Conservation (phyloP, 2,888 invertebrate species). For the Sthenelais limicola region DNA sequence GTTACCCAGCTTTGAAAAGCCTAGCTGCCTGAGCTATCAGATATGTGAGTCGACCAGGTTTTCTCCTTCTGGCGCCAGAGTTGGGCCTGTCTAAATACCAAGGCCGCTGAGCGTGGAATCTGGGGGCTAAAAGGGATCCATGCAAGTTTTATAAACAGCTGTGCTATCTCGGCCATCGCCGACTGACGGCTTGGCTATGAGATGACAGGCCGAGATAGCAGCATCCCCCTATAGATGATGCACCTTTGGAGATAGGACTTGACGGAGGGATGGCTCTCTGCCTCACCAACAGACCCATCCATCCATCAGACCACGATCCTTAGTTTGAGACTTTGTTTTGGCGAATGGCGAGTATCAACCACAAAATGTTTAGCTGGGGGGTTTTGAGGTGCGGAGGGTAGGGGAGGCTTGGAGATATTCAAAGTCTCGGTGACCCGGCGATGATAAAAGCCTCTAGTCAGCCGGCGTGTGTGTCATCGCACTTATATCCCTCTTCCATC, state of each 20-base stretch:
- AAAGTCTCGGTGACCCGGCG: constrained; percentile 3
- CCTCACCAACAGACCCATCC: neutral
- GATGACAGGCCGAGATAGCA: constrained; percentile 31
- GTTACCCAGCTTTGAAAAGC: no score
- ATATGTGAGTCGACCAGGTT: no score
- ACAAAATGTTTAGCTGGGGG: neutral
- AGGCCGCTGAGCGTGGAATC: neutral
- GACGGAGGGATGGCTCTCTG: neutral
- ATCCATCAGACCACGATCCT: neutral
- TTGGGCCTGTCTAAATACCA: neutral
- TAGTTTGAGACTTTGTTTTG: constrained; percentile 24
- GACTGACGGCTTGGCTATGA: constrained; percentile 1
- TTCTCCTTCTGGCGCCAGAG: no score
- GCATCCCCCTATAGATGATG: constrained; percentile 12
- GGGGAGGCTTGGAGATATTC: constrained; percentile 16
- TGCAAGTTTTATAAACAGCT: constrained; percentile 7
- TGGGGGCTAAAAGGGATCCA: neutral
- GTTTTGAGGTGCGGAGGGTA: neutral
- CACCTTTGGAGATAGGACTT: constrained; percentile 1
- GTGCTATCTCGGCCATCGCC: constrained; percentile 29
- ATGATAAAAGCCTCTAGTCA: constrained; percentile 33
- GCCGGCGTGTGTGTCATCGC: constrained; percentile 14
- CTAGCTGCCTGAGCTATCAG: no score
- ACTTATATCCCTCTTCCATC: neutral
- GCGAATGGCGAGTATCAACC: constrained; percentile 29